Conservation (phyloP, 2,113 vertebrate species). For the Smithornis capensis region DNA sequence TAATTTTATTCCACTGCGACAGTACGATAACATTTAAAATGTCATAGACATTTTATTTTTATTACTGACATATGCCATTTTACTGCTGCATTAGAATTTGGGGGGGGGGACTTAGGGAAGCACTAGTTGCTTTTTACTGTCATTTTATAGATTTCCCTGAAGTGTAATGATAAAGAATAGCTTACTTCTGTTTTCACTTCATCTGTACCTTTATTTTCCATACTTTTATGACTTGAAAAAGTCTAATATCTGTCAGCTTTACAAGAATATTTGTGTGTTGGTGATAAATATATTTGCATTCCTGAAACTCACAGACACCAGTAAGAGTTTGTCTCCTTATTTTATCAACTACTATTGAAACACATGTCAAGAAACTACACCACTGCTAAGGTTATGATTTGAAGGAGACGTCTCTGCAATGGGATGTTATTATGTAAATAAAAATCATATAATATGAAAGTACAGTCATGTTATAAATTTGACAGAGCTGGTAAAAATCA, state of each 20-base stretch:
- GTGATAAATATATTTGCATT: neutral
- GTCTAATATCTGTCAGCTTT: slow-evolving; percentile 30
- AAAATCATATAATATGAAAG: neutral
- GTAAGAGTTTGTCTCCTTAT: neutral
- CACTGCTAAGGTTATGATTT: neutral
- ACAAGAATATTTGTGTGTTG: neutral
- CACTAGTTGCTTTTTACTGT: slow-evolving; percentile 74
- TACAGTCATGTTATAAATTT: neutral
- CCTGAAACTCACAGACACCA: neutral
- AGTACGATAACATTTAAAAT: slow-evolving; percentile 85
- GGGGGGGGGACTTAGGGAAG: slow-evolving; percentile 23
- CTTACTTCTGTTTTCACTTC: slow-evolving; percentile 28
- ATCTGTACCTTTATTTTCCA: slow-evolving; percentile 16
- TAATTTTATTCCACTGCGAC: slow-evolving; percentile 88
- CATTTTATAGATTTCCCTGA: slow-evolving; percentile 69
- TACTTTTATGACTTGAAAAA: neutral
- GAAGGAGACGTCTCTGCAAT: neutral
- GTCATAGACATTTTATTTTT: slow-evolving; percentile 80
- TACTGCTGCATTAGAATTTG: slow-evolving; percentile 72
- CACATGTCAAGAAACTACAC: neutral
- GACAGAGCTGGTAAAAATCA: neutral
- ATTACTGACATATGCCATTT: slow-evolving; percentile 76
- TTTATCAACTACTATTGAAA: neutral
- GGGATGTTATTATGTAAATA: neutral
- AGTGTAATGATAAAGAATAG: slow-evolving; percentile 56